These are phyloP conservation scores for Bombyx mandarina DNA, from an alignment of 1,140 invertebrate genomes.

Conservation along the genomic window DNA sequence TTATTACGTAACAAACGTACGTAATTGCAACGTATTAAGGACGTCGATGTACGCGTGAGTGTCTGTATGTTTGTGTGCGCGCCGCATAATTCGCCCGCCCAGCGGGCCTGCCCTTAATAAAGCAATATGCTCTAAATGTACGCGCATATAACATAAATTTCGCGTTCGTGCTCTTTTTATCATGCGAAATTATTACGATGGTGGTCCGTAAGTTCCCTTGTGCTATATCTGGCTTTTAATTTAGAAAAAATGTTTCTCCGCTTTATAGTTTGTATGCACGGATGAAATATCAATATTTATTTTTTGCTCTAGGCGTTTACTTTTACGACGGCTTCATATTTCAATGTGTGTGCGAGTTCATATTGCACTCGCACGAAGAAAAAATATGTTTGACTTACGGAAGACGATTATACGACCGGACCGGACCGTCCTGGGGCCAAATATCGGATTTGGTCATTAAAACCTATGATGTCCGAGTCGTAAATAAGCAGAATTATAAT, in stretches of 20 bases:
- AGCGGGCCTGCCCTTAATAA: conserved; percentile 59
- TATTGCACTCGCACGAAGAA: no score
- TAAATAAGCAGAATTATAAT: no score
- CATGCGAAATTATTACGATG: conserved; percentile 56
- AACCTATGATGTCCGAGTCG: no score
- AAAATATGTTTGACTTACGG: no score
- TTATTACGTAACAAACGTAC: conserved; percentile 32
- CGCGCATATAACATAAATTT: conserved; percentile 66
- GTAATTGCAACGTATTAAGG: conserved; percentile 64
- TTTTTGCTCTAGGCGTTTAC: conserved; percentile 45
- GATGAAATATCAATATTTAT: conserved; percentile 44
- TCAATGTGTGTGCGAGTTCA: not conserved
- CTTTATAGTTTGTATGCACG: conserved; percentile 35
- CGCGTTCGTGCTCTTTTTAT: conserved; percentile 59
- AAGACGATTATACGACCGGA: no score
- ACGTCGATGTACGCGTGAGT: conserved; percentile 38
- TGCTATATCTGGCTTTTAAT: conserved; percentile 57
- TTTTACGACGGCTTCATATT: conserved; percentile 22
- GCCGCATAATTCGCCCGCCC: conserved; percentile 46
- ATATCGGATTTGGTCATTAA: no score
- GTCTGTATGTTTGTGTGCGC: conserved; percentile 36
- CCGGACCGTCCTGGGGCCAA: no score
- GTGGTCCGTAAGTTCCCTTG: conserved; percentile 37
- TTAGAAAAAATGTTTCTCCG: conserved; percentile 49
- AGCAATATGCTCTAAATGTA: conserved; percentile 67